Evolutionary conservation across 30 jellyfish, hydroid and myxozoan species (phyloP).

Genomic region (Cassiopea andromeda): DNA sequence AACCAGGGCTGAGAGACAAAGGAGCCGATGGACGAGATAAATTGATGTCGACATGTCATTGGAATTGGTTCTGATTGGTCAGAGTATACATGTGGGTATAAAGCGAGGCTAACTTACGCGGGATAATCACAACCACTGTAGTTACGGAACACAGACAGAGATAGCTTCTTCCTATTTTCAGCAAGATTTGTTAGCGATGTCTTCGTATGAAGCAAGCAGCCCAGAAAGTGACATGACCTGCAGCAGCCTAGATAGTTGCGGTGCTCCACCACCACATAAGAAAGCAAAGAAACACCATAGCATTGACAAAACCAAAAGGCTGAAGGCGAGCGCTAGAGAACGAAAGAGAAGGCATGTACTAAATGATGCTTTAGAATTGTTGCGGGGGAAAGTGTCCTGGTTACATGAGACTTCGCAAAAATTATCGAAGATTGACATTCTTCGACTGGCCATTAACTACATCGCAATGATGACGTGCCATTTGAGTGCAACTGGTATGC

Average conservation of each 20-base stretch:
- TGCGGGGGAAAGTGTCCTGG: conserved; percentile 84
- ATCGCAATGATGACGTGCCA: conserved; percentile 80
- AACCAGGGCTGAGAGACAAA: not conserved
- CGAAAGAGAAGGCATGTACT: conserved; percentile 92
- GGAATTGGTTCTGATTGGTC: conserved; percentile 29
- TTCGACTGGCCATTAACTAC: conserved; percentile 93
- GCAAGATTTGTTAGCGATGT: conserved; percentile 1
- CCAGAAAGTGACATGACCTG: conserved; percentile 67
- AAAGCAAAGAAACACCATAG: conserved; percentile 5
- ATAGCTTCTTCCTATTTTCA: not conserved
- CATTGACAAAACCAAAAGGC: conserved; percentile 73
- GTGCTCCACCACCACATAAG: conserved; percentile 5
- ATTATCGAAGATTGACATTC: conserved; percentile 88
- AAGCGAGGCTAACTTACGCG: not conserved
- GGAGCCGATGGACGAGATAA: not conserved
- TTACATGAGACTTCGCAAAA: conserved; percentile 78
- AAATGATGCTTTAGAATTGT: conserved; percentile 86
- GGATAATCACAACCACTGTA: not conserved
- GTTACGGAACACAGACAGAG: not conserved
- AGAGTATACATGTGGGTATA: not conserved
- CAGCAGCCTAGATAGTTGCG: conserved; percentile 55
- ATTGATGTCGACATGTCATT: not conserved
- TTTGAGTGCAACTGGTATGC: conserved; percentile 28
- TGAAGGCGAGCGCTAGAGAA: conserved; percentile 97
- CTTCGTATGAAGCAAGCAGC: conserved; percentile 63